Conservation (phyloP, 2,113 vertebrate species). For the Eretmochelys imbricata region DNA sequence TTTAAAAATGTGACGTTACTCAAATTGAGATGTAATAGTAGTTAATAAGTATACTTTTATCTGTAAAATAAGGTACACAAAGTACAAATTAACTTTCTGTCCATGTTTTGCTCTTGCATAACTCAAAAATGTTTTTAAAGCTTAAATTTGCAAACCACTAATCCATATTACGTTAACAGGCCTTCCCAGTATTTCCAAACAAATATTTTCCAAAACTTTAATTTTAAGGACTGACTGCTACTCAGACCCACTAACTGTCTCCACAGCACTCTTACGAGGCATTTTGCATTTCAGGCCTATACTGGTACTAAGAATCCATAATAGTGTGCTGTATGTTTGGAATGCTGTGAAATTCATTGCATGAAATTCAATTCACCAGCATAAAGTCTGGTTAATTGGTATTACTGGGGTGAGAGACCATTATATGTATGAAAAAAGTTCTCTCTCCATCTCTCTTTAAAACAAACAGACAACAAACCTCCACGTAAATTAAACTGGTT, state of each 20-base stretch:
- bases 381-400: background rate
- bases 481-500: background rate
- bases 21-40: background rate
- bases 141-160: background rate
- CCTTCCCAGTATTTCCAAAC: background rate
- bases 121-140: background rate
- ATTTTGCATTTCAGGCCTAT: background rate
- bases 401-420: fast-evolving
- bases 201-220: background rate
- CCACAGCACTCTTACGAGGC: background rate
- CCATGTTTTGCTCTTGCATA: background rate
- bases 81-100: background rate
- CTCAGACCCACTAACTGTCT: background rate
- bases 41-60: slow-evolving; percentile 2
- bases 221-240: background rate
- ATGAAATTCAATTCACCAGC: background rate
- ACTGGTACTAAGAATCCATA: fast-evolving
- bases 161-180: background rate
- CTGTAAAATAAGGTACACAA: fast-evolving
- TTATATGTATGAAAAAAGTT: fast-evolving
- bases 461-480: fast-evolving
- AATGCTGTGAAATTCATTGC: background rate
- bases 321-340: background rate
- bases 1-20: background rate
- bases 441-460: background rate